Conservation (phyloP, 2,888 invertebrate species). For the Papilio demoleus region DNA sequence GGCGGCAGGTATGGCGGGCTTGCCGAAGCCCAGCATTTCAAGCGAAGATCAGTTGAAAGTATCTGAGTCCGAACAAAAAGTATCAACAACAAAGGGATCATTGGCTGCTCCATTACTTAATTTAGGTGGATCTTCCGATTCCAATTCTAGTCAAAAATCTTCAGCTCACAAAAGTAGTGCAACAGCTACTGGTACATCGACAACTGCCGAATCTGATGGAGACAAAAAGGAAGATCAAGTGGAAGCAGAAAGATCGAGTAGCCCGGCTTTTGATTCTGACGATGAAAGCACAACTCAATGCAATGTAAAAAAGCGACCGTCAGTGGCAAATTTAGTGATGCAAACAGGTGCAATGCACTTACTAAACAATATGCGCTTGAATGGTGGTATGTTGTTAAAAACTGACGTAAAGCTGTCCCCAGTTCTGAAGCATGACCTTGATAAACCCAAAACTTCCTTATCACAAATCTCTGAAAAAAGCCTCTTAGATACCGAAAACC, state of each 20-base stretch:
- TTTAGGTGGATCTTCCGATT: slow-evolving; percentile 80
- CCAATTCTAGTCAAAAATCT: slow-evolving; percentile 85
- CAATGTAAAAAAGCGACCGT: slow-evolving; percentile 84
- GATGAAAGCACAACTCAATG: slow-evolving; percentile 90
- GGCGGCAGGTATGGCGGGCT: slow-evolving; percentile 93
- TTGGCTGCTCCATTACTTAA: slow-evolving; percentile 71
- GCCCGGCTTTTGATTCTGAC: slow-evolving; percentile 97
- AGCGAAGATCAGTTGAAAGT: slow-evolving; percentile 88
- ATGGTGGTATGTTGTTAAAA: slow-evolving; percentile 80
- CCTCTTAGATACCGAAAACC: slow-evolving; percentile 85
- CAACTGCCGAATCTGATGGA: slow-evolving; percentile 78
- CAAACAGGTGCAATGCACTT: slow-evolving; percentile 85
- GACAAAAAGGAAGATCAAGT: slow-evolving; percentile 79
- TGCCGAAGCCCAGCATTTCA: slow-evolving; percentile 89
- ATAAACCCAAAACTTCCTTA: slow-evolving; percentile 75
- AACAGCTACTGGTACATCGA: slow-evolving; percentile 83
- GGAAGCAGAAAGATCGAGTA: slow-evolving; percentile 92
- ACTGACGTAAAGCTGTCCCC: slow-evolving; percentile 68
- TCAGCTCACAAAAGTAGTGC: slow-evolving; percentile 83
- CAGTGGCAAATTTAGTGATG: slow-evolving; percentile 87
- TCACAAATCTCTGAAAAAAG: slow-evolving; percentile 86
- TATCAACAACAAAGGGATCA: slow-evolving; percentile 70
- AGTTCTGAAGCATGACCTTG: slow-evolving; percentile 65
- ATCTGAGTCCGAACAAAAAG: slow-evolving; percentile 69
- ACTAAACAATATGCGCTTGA: slow-evolving; percentile 81